Evolutionary conservation across 2,888 invertebrate species (phyloP), one percentile per base, ranked within the genome.

Genomic region (Colletes collaris): DNA sequence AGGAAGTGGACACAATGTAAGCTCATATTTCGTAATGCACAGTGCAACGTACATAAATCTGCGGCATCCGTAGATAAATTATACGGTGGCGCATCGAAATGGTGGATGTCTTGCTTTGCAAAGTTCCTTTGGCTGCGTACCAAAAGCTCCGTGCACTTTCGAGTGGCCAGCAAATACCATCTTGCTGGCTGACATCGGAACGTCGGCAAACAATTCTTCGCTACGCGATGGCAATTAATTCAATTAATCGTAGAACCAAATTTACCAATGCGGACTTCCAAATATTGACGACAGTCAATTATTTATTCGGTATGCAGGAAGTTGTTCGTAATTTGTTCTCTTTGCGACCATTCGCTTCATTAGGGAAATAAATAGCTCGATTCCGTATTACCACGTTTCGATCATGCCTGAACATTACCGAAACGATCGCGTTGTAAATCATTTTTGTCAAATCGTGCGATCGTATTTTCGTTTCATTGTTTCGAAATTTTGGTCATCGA

Each of bases 101-200:
- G 35, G 50, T 8, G 66, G 56, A 63, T 60, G 78, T 79, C 79
- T 78, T 79, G 35, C 72, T 46, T 37, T n/a, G 16, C 10, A 40
- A 69, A 65, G 64, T 52, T 68, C 35, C 72, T 55, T 72, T 79
- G 79, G 79, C 68, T 58, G 4, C 4, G 27, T 19, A 79, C 79
- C 79, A 79, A 78, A 67, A 79, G 27, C 68, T 55, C 35, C 60
- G 50, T 16, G 63, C 68, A 27, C 46, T 79, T 60, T 79, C 64
- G 76, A 78, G 66, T 71, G 72, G 72, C 79, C 72, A 37, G 68
- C 72, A 78, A 79, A 79, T 56, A 78, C n/a, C 16, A 64, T 64
- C 49, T 58, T 19, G 63, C 66, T 49, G 19, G 16, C 56, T 27
- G 50, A 53, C 40, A 65, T 35, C 19, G 16, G 64, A 52, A 63